Conservation (phyloP, 2,888 invertebrate species). For the Cheilosia soror region DNA sequence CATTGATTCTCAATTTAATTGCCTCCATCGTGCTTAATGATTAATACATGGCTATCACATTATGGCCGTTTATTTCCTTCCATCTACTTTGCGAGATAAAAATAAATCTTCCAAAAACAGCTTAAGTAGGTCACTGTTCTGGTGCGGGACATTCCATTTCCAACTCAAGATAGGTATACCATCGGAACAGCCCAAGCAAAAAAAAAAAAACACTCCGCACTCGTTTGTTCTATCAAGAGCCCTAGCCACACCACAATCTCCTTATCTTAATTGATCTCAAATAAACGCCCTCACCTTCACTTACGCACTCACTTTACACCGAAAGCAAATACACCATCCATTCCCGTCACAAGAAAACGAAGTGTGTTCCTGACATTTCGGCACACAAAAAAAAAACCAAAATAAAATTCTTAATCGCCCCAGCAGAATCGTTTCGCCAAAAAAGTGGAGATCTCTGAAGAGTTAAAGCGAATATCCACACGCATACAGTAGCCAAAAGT, state of each 20-base stretch:
- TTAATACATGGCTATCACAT: slow-evolving; percentile 23
- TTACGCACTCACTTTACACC: slow-evolving; percentile 49
- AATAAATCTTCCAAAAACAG: slow-evolving; percentile 45
- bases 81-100: slow-evolving; percentile 15
- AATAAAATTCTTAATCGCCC: slow-evolving; percentile 49
- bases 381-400: slow-evolving; percentile 6
- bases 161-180: slow-evolving; percentile 13
- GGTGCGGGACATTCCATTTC: slow-evolving; percentile 7
- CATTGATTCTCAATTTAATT: slow-evolving; percentile 65
- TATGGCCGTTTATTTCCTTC: not conserved
- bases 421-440: slow-evolving; percentile 32
- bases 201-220: slow-evolving; percentile 33
- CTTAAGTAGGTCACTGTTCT: slow-evolving; percentile 60
- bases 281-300: slow-evolving; percentile 64
- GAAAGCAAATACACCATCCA: slow-evolving; percentile 29
- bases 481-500: slow-evolving; percentile 69
- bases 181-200: not conserved
- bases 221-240: slow-evolving; percentile 48
- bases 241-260: not conserved
- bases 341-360: not conserved
- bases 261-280: slow-evolving; percentile 48
- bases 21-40: slow-evolving; percentile 47
- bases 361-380: slow-evolving; percentile 44
- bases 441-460: slow-evolving; percentile 44
- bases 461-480: slow-evolving; percentile 49